Evolutionary conservation across 2,113 vertebrate species (phyloP).

Genomic region (Parus major): DNA sequence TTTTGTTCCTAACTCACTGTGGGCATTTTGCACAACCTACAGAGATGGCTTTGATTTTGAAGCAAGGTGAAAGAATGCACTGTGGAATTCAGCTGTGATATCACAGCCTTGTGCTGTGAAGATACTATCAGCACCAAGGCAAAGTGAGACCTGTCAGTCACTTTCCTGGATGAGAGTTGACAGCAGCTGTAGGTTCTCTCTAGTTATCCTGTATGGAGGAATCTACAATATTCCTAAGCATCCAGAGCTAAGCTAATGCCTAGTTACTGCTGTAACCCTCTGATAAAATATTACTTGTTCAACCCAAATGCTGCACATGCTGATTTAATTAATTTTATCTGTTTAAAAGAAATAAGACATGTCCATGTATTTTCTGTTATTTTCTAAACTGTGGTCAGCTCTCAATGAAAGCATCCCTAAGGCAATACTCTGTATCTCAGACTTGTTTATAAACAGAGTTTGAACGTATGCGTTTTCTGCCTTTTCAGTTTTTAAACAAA

Average conservation of each 20-base stretch:
- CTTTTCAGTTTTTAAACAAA: constrained; percentile 7
- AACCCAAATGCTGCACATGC: background rate
- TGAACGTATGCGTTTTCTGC: background rate
- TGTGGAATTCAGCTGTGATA: background rate
- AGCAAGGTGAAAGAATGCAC: background rate
- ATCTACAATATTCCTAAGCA: background rate
- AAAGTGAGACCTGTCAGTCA: background rate
- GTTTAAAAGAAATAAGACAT: background rate
- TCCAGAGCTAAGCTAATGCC: background rate
- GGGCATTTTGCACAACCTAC: background rate
- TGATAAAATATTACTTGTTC: background rate
- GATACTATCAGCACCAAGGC: background rate
- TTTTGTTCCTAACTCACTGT: background rate
- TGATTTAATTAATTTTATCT: constrained; percentile 13
- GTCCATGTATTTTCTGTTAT: background rate
- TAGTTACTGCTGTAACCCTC: background rate
- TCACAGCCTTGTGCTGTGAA: background rate
- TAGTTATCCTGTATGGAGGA: background rate
- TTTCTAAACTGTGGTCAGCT: background rate
- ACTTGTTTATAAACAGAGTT: constrained; percentile 23
- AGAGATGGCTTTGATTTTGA: background rate
- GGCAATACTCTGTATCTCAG: background rate
- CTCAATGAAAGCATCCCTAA: constrained; percentile 3
- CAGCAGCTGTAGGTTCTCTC: background rate
- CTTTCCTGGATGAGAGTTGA: background rate